These are phyloP conservation scores for Tortrix viridana DNA, from an alignment of 2,888 invertebrate species.

Conservation along the genomic window DNA sequence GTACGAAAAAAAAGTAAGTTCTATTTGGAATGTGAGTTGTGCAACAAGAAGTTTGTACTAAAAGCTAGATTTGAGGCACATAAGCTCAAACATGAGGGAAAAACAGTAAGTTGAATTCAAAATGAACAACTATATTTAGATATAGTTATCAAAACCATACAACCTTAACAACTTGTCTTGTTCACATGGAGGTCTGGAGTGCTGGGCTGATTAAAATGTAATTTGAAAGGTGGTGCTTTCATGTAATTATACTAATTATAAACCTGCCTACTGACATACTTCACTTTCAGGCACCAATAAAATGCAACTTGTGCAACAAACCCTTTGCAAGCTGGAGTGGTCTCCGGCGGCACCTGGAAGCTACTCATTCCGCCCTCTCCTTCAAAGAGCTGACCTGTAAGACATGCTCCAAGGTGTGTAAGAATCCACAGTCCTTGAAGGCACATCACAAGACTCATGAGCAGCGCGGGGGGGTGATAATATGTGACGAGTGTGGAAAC, in stretches of 20 bases:
- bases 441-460: constrained; percentile 65
- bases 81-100: constrained; percentile 65
- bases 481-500: constrained; percentile 75
- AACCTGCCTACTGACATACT: background rate
- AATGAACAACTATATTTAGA: no score
- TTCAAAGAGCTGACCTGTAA: constrained; percentile 63
- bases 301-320: constrained; percentile 67
- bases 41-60: constrained; percentile 64
- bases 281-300: constrained; percentile 52
- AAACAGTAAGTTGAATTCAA: constrained; percentile 55
- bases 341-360: constrained; percentile 62
- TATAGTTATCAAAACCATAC: no score
- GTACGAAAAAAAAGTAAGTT: constrained; percentile 52
- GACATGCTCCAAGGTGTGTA: constrained; percentile 68
- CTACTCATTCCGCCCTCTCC: constrained; percentile 59
- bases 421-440: constrained; percentile 60
- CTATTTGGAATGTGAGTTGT: constrained; percentile 63
- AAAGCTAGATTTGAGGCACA: constrained; percentile 67
- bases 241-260: no score
- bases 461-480: constrained; percentile 51
- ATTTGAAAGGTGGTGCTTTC: no score
- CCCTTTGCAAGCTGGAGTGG: constrained; percentile 68
- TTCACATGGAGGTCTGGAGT: no score
- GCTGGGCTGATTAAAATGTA: no score
- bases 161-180: no score